Evolutionary conservation across 2,797 vertebrate genomes (phyloP), one percentile per base, ranked within the genome.

Genomic region (Oryzias sinensis): DNA sequence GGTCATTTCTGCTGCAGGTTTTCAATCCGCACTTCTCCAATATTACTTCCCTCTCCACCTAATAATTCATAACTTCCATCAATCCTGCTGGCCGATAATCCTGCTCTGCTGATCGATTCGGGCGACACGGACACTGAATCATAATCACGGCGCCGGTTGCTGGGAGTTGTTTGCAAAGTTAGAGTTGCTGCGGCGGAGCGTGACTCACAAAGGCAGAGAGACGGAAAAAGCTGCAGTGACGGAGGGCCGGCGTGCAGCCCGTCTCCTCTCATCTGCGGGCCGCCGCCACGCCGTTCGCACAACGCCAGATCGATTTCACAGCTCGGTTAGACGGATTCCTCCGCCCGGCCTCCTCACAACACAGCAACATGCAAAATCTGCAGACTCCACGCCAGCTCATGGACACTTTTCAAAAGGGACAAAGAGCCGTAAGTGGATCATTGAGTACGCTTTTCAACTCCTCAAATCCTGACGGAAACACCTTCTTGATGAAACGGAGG

Each of bases 11-110:
- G 72, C 76, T 67, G 74, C 72, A 49, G 70, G 57, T 80, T 70
- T 62, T 84, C 80, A 79, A 77, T 79, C 81, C 79, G 68, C 58
- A 18, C 49, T 49, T 65, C 54, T 79, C 73, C 76, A 53, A 81
- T 84, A 85, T 80, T 77, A 77, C 70, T 79, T 76, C 81, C 72
- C 65, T 61, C 74, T 37, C 63, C 61, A 69, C 69, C 78, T 83
- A 82, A 89, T 89, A 85, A 86, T 85, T 87, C 82, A 84, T 83
- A 78, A 72, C 79, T 76, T 73, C 77, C 79, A 84, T 87, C 85
- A 74, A 66, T 85, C 73, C 68, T 57, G 67, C 76, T 17, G 72
- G 54, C 74, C 59, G 54, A 81, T 86, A 81, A 79, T 80, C 68
- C 56, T 49, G 62, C 74, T 33, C 64, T 52, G 22, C 9, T 72